Evolutionary conservation across 1,140 invertebrate genomes (phyloP), one percentile per base, ranked within the genome.

Genomic region (Neoseiulus cucumeris): DNA sequence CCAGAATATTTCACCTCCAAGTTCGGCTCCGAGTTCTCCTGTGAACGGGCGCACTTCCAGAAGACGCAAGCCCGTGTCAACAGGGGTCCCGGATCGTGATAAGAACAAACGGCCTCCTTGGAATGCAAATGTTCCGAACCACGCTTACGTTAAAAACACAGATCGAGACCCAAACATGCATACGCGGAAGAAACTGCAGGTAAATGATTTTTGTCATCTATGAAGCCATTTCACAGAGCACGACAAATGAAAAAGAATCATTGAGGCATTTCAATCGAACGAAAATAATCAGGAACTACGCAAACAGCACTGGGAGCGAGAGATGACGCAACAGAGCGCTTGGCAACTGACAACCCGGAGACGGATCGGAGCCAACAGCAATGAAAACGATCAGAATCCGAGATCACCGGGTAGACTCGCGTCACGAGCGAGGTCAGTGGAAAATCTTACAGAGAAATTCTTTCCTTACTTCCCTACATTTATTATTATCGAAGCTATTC

Each of bases 291-390:
- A 59, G 51, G 51, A 59, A 20, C 33, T 59, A 20, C 51, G 51
- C 22, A 59, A 59, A 33, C 51, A 59, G 51, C 51, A 59, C 22
- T 59, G 51, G 51, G 51, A 59, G 22, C 51, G 51, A 14, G 51
- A 59, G 22, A 59, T 59, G 51, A 59, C 14, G 14, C 51, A 59
- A 9, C 51, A 59, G 51, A 59, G 9, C 51, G 51, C 22, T 2
- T 59, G 51, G 51, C 51, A 59, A 9, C 51, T 18, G 22, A 29
- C 17, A 12, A 59, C 51, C 25, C 51, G 51, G 4, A 59, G 51
- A 33, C 25, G 33, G 4, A 59, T 59, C 22, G 33, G 25, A 1
- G 51, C 51, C 22, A 25, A 59, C 25, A 33, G 22, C 2, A 59
- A n/a, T 14, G 51, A 25, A 12, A n/a, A 59, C 22, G 28, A 47